phyloP scores from a whole-genome alignment of 2,113 vertebrate genomes.

The Oryctolagus cuniculus region DNA sequence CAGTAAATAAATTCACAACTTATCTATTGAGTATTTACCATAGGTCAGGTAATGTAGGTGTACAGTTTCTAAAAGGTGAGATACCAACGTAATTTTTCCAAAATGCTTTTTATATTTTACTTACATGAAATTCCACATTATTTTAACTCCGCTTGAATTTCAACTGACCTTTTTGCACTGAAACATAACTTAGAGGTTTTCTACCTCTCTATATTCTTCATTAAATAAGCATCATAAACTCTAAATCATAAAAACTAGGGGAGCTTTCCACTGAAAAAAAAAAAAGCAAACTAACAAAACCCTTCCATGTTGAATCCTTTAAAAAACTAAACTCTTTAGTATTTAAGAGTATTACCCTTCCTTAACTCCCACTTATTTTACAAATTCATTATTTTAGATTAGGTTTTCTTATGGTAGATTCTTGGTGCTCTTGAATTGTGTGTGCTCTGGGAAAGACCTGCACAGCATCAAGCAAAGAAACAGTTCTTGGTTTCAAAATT shows the following conservation, averaged over 20 bases:
- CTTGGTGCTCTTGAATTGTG: not conserved
- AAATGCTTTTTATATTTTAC: not conserved
- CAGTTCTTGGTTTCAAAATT: slow-evolving; percentile 76
- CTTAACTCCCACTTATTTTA: slow-evolving; percentile 13
- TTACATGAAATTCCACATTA: not conserved
- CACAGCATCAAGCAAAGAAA: slow-evolving; percentile 62
- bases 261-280: not conserved
- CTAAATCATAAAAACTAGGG: not conserved
- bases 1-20: not conserved
- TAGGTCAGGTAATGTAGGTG: not conserved
- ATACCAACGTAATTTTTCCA: not conserved
- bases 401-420: not conserved
- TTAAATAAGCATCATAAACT: slow-evolving; percentile 39
- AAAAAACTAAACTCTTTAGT: slow-evolving; percentile 24
- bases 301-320: not conserved
- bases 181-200: slow-evolving; percentile 21
- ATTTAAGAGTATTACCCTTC: slow-evolving; percentile 4
- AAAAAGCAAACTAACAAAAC: not conserved
- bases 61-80: not conserved
- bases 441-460: slow-evolving; percentile 62
- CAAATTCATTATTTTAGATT: slow-evolving; percentile 43
- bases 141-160: slow-evolving; percentile 41
- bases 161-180: not conserved
- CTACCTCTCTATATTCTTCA: not conserved
- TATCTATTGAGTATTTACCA: slow-evolving; percentile 9